phyloP scores from a whole-genome alignment of 2,797 vertebrate species.

The Diceros bicornis region DNA sequence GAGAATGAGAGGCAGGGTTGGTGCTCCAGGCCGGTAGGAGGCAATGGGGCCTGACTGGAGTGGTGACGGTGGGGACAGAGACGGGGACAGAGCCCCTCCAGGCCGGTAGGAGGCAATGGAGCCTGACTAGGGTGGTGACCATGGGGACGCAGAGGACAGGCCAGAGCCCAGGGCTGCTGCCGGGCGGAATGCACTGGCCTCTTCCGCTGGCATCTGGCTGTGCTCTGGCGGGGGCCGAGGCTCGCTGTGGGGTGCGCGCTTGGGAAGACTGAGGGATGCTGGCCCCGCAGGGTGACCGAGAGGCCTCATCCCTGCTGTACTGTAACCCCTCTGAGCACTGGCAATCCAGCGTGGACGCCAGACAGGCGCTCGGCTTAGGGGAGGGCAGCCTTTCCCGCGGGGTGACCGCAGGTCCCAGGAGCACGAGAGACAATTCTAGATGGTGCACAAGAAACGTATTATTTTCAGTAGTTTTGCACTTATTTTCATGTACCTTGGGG shows the following conservation, averaged over 20 bases:
- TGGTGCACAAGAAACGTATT: neutral
- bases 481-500: neutral
- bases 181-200: accelerated
- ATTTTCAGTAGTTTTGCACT: neutral
- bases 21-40: neutral
- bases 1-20: neutral
- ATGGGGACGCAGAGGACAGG: neutral
- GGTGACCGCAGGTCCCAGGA: neutral
- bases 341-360: neutral
- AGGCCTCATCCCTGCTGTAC: neutral
- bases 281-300: neutral
- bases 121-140: neutral
- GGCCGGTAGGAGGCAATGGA: neutral
- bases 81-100: too few species aligned
- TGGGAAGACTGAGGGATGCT: neutral
- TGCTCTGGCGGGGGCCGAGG: neutral
- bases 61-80: neutral
- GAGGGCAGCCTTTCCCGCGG: accelerated
- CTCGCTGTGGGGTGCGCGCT: accelerated
- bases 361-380: too few species aligned
- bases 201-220: neutral
- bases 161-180: neutral
- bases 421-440: neutral
- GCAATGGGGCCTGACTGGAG: neutral
- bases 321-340: neutral